A percentile compares a stretch with the other conserved stretches of the same genome.
Evolutionary conservation across 2,113 vertebrate genomes (phyloP).

Genomic region (Felis chaus): DNA sequence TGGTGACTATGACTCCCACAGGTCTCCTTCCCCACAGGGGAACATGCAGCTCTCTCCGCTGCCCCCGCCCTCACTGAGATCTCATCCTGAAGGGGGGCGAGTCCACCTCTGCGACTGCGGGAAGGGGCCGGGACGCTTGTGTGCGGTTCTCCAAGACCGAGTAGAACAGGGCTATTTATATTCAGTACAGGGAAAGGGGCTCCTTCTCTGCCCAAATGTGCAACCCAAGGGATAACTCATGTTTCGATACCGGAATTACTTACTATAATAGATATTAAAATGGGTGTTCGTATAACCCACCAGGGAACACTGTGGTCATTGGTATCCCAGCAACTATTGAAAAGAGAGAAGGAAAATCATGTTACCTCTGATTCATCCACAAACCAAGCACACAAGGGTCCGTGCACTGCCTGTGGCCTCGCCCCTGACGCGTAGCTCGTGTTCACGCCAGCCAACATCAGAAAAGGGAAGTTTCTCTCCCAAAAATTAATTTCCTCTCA

Average conservation of each 20-base stretch:
- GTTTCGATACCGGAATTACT: conserved; percentile 77
- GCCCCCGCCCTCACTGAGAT: rapidly evolving
- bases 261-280: conserved; percentile 88
- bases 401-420: background rate
- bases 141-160: background rate
- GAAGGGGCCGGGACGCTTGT: background rate
- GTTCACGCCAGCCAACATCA: background rate
- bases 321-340: conserved; percentile 89
- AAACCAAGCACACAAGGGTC: background rate
- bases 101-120: background rate
- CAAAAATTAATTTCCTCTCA: background rate
- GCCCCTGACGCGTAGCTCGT: rapidly evolving
- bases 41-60: rapidly evolving
- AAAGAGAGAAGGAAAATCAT: background rate
- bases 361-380: conserved; percentile 23
- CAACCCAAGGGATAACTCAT: conserved; percentile 24
- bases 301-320: conserved; percentile 86
- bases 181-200: conserved; percentile 20
- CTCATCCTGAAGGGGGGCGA: background rate
- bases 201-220: conserved; percentile 7
- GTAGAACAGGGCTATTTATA: background rate
- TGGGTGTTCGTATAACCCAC: conserved; percentile 88
- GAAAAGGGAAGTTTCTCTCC: too few species aligned
- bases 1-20: background rate
- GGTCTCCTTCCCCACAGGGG: rapidly evolving